Base-by-base conservation (phyloP, 1,140 invertebrate genomes). In the Drosophila parabipectinata region DNA sequence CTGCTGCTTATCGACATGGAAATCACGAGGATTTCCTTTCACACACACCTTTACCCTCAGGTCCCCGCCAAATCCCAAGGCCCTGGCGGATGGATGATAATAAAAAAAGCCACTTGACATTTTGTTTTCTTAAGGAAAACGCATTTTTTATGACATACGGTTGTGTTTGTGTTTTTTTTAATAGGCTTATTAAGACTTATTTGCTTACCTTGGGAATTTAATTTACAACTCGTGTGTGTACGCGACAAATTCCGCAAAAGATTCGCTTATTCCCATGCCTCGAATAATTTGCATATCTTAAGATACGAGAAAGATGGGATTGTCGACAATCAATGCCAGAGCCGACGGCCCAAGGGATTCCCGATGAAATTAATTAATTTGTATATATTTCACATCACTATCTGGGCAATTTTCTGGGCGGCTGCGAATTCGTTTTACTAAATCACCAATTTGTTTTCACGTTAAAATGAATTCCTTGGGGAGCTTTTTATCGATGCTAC, bases 191-290 rank as follows among this genome's bases (percentile, higher is more conserved):
- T 74, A 81, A 69, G 56, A 78, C 77, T 72, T 75, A 82, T 82
- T 74, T 60, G 64, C 50, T 87, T 85, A 85, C 82, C 82, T 87
- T 85, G 82, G 74, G 55, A 85, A 78, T 85, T 82, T 78, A 85
- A 85, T 85, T 74, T 87, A 82, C 62, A 75, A 63, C 59, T 57
- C 61, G 60, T 48, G 67, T 67, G 45, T 44, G 34, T 44, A 6
- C 30, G 52, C 45, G 44, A 51, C 47, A 32, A n/a, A 32, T 39
- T 55, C n/a, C 53, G 28, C 34, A 50, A 68, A 15, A 74, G 61
- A 66, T 28, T 48, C 37, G 53, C 55, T 48, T 56, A 77, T 63
- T 87, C 64, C 78, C 73, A 61, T 60, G 21, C 44, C 26, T 12
- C 26, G 51, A 64, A 14, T 69, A 71, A 63, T 79, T 82, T 78